Evolutionary conservation across 1,140 invertebrate genomes (phyloP).

Genomic region (Araneus ventricosus): DNA sequence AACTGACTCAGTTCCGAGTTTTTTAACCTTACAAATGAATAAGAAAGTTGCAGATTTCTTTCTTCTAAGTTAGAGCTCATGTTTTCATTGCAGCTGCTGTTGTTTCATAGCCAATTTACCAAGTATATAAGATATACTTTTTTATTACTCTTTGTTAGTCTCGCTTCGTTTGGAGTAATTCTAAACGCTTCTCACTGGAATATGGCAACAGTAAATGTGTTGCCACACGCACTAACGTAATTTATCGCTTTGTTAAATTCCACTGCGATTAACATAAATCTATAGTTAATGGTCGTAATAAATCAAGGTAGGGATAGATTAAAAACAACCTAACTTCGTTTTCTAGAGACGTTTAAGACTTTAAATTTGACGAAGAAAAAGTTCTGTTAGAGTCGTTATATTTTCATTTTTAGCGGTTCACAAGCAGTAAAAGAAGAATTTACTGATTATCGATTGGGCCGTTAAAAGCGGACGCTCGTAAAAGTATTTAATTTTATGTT

Average conservation of each 20-base stretch:
- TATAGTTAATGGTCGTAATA: constrained; percentile 3
- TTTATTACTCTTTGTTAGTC: not conserved
- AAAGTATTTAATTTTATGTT: constrained; percentile 28
- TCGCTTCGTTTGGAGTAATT: not conserved
- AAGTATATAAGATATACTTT: not conserved
- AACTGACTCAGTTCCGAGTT: too few species aligned
- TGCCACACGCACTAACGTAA: constrained; percentile 65
- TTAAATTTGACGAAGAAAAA: constrained; percentile 13
- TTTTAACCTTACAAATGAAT: too few species aligned
- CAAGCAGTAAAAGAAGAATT: constrained; percentile 33
- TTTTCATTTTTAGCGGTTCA: not conserved
- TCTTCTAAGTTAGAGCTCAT: not conserved
- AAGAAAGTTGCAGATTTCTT: too few species aligned
- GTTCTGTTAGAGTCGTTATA: not conserved
- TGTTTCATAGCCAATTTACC: not conserved
- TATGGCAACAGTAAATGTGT: constrained; percentile 52
- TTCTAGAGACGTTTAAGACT: not conserved
- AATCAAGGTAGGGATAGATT: constrained; percentile 51
- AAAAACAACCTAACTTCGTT: constrained; percentile 16
- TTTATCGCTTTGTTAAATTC: constrained; percentile 65
- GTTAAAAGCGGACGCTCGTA: constrained; percentile 1
- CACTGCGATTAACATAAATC: constrained; percentile 62
- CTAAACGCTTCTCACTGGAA: not conserved
- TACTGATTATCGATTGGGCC: constrained; percentile 3
- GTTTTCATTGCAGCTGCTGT: not conserved